A percentile compares a stretch with the other conserved stretches of the same genome.
Evolutionary conservation across 2,113 vertebrate genomes (phyloP).

Genomic region (Rhea pennata): DNA sequence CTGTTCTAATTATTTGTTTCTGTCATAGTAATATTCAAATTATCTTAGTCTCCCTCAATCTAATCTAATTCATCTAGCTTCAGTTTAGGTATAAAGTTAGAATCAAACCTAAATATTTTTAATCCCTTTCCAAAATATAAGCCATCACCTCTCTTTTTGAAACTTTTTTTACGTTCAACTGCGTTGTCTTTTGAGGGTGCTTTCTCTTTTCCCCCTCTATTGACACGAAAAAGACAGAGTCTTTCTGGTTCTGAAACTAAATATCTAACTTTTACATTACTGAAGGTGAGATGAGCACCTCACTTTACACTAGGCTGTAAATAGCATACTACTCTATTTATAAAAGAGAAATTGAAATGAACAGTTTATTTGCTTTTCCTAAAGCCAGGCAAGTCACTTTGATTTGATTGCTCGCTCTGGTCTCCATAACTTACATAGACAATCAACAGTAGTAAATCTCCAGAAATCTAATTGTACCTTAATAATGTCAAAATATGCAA

Average conservation of each 20-base stretch:
- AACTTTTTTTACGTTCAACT: not conserved
- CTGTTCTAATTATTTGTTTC: not conserved
- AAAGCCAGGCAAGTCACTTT: not conserved
- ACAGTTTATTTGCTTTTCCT: not conserved
- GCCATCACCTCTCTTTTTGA: not conserved
- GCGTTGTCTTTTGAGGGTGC: not conserved
- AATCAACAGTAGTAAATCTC: not conserved
- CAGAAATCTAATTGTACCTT: not conserved
- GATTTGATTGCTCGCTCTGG: not conserved
- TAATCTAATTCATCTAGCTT: not conserved
- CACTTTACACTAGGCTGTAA: not conserved
- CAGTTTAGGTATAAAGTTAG: not conserved
- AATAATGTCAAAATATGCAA: not conserved
- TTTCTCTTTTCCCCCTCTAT: not conserved
- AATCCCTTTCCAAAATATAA: not conserved
- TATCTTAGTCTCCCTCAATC: not conserved
- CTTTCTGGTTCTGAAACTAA: no score
- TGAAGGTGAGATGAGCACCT: not conserved
- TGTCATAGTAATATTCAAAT: not conserved
- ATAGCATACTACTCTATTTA: not conserved
- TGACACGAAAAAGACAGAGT: not conserved
- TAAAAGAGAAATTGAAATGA: not conserved
- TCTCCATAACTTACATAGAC: not conserved
- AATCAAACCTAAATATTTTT: not conserved
- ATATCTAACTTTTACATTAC: not conserved